A percentile compares a stretch with the other conserved stretches of the same genome.
These are phyloP conservation scores for Myiothlypis chrysogaster DNA, from an alignment of 2,797 vertebrate species.

Conservation along the genomic window DNA sequence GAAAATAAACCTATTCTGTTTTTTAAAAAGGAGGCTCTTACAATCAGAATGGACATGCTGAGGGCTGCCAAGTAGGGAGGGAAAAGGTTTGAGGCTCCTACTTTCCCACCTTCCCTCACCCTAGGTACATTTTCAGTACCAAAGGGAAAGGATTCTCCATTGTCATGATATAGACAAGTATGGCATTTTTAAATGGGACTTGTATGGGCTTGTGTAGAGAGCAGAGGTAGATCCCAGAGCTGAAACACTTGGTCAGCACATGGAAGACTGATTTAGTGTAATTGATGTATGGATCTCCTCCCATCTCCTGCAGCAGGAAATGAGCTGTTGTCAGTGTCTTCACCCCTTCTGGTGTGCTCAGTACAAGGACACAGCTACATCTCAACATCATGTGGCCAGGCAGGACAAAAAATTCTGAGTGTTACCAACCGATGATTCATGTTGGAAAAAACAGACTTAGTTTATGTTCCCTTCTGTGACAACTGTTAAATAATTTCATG, in stretches of 20 bases:
- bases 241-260: neutral
- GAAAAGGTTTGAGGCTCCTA: neutral
- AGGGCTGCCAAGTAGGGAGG: neutral
- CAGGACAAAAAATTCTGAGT: neutral
- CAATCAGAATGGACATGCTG: fast-evolving
- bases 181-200: neutral
- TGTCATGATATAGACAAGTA: neutral
- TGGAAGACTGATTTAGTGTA: neutral
- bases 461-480: neutral
- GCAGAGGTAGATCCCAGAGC: neutral
- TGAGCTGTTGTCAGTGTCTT: neutral
- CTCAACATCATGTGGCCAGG: neutral
- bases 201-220: neutral
- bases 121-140: neutral
- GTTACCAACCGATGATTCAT: neutral
- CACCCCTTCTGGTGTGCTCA: neutral
- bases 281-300: neutral
- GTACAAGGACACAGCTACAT: neutral
- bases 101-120: neutral
- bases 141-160: neutral
- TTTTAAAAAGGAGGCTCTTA: neutral
- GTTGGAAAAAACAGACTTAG: neutral
- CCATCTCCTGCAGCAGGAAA: neutral
- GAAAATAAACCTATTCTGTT: neutral
- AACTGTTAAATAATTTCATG: neutral